Conservation (phyloP, 2,113 vertebrate genomes). For the Cnemophilus loriae region DNA sequence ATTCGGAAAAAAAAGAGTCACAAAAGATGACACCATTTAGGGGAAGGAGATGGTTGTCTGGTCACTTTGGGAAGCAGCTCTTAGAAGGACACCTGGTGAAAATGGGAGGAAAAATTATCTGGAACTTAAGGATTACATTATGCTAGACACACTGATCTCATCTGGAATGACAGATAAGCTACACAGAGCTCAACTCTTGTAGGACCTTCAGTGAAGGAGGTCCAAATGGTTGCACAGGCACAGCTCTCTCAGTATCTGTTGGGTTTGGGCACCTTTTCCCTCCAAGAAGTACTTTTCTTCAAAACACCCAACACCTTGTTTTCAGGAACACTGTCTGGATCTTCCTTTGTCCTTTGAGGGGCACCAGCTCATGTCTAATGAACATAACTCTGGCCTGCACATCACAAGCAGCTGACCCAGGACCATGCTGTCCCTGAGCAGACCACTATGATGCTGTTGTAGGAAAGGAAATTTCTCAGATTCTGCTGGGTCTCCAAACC, state of each 20-base stretch:
- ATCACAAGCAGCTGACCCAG: not conserved
- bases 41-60: not conserved
- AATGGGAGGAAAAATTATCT: not conserved
- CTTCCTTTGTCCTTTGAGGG: not conserved
- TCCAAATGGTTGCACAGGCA: not conserved
- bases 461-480: not conserved
- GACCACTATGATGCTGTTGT: fast-evolving
- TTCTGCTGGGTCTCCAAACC: not conserved
- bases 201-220: not conserved
- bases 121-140: not conserved
- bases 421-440: fast-evolving
- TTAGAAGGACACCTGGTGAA: not conserved
- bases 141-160: not conserved
- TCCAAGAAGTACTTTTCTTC: not conserved
- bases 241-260: not conserved
- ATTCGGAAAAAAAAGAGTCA: not conserved
- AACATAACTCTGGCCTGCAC: not conserved
- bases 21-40: not conserved
- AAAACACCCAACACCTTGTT: not conserved
- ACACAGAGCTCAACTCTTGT: not conserved
- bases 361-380: not conserved
- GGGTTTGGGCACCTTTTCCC: not conserved
- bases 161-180: not conserved
- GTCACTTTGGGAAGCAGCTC: not conserved
- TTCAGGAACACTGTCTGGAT: not conserved